A percentile compares a stretch with the other conserved stretches of the same genome.
These are phyloP conservation scores for Boleophthalmus pectinirostris DNA, from an alignment of 2,113 vertebrate species.

Conservation along the genomic window DNA sequence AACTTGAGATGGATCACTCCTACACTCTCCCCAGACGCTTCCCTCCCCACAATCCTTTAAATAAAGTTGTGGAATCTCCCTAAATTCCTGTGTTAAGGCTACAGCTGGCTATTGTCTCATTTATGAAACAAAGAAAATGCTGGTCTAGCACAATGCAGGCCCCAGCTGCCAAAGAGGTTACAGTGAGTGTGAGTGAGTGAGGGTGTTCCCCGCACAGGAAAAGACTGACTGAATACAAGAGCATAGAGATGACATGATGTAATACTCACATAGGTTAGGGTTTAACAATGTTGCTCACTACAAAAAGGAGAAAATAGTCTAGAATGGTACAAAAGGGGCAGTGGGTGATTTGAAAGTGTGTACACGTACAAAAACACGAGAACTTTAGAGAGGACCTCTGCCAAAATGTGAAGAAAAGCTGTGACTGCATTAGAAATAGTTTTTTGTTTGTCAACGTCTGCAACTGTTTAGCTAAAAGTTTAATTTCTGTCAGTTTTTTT, in stretches of 20 bases:
- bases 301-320: neutral
- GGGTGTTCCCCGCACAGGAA: slow-evolving; percentile 36
- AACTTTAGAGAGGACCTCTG: too few species aligned
- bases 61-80: slow-evolving; percentile 66
- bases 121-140: slow-evolving; percentile 43
- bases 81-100: slow-evolving; percentile 41
- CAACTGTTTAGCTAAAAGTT: too few species aligned
- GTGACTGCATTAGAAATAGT: too few species aligned
- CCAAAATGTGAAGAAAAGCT: too few species aligned
- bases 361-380: neutral
- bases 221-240: neutral
- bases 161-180: slow-evolving; percentile 4
- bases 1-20: slow-evolving; percentile 15
- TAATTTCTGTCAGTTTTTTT: too few species aligned
- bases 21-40: slow-evolving; percentile 39
- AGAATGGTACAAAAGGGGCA: neutral
- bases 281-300: neutral
- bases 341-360: neutral
- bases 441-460: too few species aligned
- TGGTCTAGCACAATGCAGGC: slow-evolving; percentile 26
- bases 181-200: slow-evolving; percentile 11
- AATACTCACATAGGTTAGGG: neutral
- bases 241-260: neutral
- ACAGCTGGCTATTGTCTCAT: slow-evolving; percentile 56
- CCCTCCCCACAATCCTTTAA: slow-evolving; percentile 40